These are phyloP conservation scores for Aplysina aerophoba DNA, from an alignment of 37 sponge, comb jelly and placozoan species.

Conservation along the genomic window DNA sequence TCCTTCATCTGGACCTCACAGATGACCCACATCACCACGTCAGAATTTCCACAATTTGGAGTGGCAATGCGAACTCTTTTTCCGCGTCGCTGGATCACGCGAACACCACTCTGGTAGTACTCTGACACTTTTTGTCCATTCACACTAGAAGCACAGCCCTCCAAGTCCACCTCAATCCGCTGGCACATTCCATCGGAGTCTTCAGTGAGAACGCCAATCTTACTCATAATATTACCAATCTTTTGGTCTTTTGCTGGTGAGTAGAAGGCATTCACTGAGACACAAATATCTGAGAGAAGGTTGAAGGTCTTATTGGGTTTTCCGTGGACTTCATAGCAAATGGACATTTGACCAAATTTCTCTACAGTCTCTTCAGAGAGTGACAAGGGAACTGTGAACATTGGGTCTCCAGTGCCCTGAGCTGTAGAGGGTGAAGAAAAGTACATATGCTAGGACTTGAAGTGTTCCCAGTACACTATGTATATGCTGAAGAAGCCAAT, in stretches of 20 bases:
- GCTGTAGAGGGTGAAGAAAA: background rate
- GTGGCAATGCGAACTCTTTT: conserved; percentile 55
- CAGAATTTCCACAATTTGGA: conserved; percentile 70
- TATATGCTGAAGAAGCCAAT: too few relatives aligned
- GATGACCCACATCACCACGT: conserved; percentile 71
- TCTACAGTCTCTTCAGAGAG: background rate
- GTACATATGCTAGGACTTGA: background rate
- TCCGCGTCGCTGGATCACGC: background rate
- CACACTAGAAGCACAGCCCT: conserved; percentile 45
- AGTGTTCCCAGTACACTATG: too few relatives aligned
- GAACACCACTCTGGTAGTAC: conserved; percentile 5
- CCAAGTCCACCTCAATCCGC: conserved; percentile 50
- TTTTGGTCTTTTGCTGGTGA: too few relatives aligned
- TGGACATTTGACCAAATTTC: background rate
- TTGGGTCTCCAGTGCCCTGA: conserved; percentile 17
- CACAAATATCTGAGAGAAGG: conserved; percentile 22
- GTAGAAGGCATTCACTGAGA: conserved; percentile 25
- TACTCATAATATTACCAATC: conserved; percentile 58
- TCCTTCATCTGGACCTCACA: conserved; percentile 38
- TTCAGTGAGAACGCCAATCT: conserved; percentile 50
- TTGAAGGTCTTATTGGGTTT: conserved; percentile 8
- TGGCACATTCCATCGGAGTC: conserved; percentile 25
- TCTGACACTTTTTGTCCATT: conserved; percentile 1
- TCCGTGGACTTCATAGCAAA: conserved; percentile 26
- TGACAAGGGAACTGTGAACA: conserved; percentile 8